These are phyloP conservation scores for Cantharis lateralis DNA, from an alignment of 2,888 invertebrate genomes.

Conservation along the genomic window DNA sequence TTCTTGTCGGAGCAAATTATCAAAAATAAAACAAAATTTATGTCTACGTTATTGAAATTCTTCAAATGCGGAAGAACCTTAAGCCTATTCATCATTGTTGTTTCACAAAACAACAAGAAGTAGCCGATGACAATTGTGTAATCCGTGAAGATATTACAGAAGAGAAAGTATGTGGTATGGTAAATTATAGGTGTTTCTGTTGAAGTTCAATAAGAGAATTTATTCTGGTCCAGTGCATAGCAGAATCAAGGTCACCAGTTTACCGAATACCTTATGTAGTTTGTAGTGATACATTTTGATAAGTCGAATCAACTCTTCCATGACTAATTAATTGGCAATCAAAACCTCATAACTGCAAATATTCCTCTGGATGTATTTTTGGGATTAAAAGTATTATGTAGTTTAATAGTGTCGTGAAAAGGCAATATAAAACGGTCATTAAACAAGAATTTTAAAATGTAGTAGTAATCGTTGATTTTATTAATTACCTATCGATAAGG, in stretches of 20 bases:
- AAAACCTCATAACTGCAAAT: not conserved
- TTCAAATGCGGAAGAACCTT: not conserved
- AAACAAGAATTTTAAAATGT: not conserved
- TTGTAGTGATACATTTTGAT: not conserved
- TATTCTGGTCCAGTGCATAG: not conserved
- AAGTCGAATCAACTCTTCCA: not conserved
- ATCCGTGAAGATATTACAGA: not conserved
- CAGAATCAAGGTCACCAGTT: not conserved
- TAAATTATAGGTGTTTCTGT: not conserved
- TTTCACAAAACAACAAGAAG: not conserved
- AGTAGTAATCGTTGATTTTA: not conserved
- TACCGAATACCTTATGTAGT: not conserved
- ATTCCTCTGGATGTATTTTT: not conserved
- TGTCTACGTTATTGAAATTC: not conserved
- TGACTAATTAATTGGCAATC: not conserved
- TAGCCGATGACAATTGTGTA: not conserved
- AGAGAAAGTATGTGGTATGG: not conserved
- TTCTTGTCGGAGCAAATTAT: not conserved
- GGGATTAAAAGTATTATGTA: not conserved
- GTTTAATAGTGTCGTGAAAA: not conserved
- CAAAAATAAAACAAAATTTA: not conserved
- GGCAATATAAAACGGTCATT: not conserved
- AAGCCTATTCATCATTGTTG: not conserved
- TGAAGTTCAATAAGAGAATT: not conserved
- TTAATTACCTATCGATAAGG: not conserved